Evolutionary conservation across 1,140 invertebrate species (phyloP).

Genomic region (Sarcophaga bullata): DNA sequence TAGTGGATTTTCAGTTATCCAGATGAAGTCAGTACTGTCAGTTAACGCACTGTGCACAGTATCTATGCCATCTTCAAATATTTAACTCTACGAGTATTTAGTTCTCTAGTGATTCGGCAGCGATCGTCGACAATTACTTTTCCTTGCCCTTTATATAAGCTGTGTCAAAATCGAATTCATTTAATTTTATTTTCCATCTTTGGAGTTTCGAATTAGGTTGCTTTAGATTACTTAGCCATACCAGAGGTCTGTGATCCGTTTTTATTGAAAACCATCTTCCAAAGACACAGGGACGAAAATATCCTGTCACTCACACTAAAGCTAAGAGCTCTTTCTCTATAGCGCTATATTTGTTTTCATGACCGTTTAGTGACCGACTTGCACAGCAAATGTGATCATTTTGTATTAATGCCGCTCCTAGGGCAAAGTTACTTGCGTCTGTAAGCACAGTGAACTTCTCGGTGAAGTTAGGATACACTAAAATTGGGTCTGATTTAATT

Average conservation of each 20-base stretch:
- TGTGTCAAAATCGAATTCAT: slow-evolving; percentile 50
- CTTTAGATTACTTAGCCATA: slow-evolving; percentile 30
- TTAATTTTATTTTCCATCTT: slow-evolving; percentile 38
- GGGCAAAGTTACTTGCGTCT: too few species aligned
- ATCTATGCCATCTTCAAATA: too few species aligned
- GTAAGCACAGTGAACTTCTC: slow-evolving; percentile 42
- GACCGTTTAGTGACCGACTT: slow-evolving; percentile 24
- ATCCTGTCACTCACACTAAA: slow-evolving; percentile 28
- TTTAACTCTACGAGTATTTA: too few species aligned
- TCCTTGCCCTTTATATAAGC: slow-evolving; percentile 52
- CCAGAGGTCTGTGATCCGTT: slow-evolving; percentile 21
- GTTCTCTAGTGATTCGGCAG: not conserved
- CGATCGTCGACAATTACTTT: slow-evolving; percentile 48
- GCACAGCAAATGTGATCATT: slow-evolving; percentile 28
- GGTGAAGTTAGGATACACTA: slow-evolving; percentile 38
- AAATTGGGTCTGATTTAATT: slow-evolving; percentile 30
- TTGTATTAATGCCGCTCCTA: too few species aligned
- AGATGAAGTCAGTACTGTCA: slow-evolving; percentile 26
- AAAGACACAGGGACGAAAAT: slow-evolving; percentile 37
- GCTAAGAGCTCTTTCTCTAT: slow-evolving; percentile 42
- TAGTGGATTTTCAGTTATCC: slow-evolving; percentile 39
- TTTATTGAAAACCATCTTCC: slow-evolving; percentile 5
- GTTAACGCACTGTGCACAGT: slow-evolving; percentile 40
- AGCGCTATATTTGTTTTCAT: slow-evolving; percentile 34
- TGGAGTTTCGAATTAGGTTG: too few species aligned